phyloP scores from a whole-genome alignment of 2,797 vertebrate genomes.

The Hephaestus fuliginosus region DNA sequence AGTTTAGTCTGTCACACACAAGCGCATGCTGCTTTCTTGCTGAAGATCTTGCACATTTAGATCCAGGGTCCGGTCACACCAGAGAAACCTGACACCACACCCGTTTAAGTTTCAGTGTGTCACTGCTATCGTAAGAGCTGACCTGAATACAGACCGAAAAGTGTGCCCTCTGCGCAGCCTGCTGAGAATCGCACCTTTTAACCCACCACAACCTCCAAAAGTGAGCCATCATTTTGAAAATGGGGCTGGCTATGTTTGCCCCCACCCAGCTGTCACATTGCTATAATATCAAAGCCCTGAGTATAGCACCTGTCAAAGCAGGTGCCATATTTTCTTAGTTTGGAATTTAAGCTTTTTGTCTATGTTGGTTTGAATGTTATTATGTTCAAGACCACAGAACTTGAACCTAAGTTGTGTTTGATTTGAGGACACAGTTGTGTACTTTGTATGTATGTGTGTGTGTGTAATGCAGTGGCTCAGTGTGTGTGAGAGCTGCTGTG shows the following conservation, averaged over 20 bases:
- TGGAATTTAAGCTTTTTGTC: slow-evolving; percentile 59
- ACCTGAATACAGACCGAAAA: slow-evolving; percentile 52
- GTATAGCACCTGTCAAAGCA: slow-evolving; percentile 47
- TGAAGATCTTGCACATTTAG: slow-evolving; percentile 65
- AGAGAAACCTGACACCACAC: slow-evolving; percentile 48
- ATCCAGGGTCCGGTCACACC: slow-evolving; percentile 56
- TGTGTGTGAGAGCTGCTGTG: slow-evolving; percentile 65
- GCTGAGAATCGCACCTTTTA: slow-evolving; percentile 55
- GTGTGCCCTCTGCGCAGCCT: slow-evolving; percentile 55
- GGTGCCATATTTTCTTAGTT: slow-evolving; percentile 55
- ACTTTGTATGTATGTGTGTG: slow-evolving; percentile 64
- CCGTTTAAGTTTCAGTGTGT: slow-evolving; percentile 54
- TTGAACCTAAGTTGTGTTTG: slow-evolving; percentile 59
- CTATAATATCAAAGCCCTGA: slow-evolving; percentile 54
- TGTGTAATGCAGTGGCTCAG: slow-evolving; percentile 67
- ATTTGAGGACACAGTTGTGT: slow-evolving; percentile 65
- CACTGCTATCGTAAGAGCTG: slow-evolving; percentile 56
- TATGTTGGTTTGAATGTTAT: slow-evolving; percentile 68
- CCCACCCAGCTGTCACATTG: slow-evolving; percentile 48
- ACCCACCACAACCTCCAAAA: slow-evolving; percentile 36
- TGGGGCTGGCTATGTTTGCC: slow-evolving; percentile 49
- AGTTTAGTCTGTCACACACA: slow-evolving; percentile 74
- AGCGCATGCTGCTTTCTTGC: slow-evolving; percentile 77
- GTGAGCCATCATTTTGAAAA: slow-evolving; percentile 48
- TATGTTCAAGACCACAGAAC: slow-evolving; percentile 63